phyloP scores from a whole-genome alignment of 2,797 vertebrate genomes.

The Falco rusticolus region DNA sequence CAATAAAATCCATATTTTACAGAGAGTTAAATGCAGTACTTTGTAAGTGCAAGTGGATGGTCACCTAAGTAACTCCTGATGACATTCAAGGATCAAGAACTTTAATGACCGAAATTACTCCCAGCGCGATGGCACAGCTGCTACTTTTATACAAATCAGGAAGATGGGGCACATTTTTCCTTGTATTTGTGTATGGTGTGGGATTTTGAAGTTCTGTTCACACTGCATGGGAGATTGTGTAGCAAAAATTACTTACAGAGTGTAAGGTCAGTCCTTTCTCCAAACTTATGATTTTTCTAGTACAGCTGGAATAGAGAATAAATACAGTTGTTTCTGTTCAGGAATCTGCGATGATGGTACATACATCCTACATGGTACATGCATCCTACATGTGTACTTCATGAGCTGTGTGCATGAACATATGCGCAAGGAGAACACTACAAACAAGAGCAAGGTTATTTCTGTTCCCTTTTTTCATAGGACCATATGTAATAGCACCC shows the following conservation, averaged over 20 bases:
- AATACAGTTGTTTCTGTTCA: neutral
- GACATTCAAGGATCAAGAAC: slow-evolving; percentile 72
- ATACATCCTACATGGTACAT: neutral
- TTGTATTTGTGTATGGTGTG: neutral
- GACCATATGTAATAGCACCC: neutral
- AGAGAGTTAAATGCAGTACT: slow-evolving; percentile 71
- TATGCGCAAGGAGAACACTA: neutral
- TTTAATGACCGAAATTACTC: slow-evolving; percentile 65
- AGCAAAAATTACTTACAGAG: neutral
- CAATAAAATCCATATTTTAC: slow-evolving; percentile 84
- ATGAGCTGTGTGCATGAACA: neutral
- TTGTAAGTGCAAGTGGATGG: slow-evolving; percentile 41
- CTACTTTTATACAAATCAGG: neutral
- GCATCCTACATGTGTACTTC: neutral
- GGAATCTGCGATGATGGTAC: neutral
- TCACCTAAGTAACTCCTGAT: slow-evolving; percentile 58
- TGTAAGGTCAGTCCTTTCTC: neutral
- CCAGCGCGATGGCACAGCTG: neutral
- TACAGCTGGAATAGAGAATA: neutral
- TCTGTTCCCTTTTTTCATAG: neutral
- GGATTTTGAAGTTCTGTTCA: slow-evolving; percentile 32
- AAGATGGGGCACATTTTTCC: neutral
- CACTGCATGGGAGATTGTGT: neutral
- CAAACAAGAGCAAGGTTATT: neutral
- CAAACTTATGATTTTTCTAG: neutral